phyloP scores from a whole-genome alignment of 2,888 invertebrate genomes.

The Kryphioiulus occultus region DNA sequence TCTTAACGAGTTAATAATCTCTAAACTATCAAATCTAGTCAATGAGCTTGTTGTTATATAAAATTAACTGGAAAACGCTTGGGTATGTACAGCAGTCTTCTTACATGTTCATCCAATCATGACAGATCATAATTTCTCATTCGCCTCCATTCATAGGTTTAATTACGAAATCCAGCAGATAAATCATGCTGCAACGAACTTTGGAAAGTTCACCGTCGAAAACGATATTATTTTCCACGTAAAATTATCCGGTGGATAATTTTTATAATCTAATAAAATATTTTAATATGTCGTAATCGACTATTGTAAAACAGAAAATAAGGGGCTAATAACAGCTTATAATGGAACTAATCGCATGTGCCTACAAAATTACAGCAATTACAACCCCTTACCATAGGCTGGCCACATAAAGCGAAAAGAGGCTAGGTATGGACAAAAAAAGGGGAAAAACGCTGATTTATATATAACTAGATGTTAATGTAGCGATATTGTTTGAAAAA shows the following conservation, averaged over 20 bases:
- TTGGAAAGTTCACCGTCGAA: background rate
- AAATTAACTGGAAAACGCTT: background rate
- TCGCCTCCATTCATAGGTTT: background rate
- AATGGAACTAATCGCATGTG: background rate
- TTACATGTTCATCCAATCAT: background rate
- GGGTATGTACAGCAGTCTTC: background rate
- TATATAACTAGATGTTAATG: slow-evolving; percentile 14
- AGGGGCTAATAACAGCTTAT: slow-evolving; percentile 10
- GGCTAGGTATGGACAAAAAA: background rate
- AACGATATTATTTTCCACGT: background rate
- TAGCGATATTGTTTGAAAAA: background rate
- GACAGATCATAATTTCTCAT: background rate
- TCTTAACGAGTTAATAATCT: no score
- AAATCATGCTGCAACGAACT: background rate
- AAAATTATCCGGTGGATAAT: background rate
- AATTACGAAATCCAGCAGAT: background rate
- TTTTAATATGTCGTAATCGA: slow-evolving; percentile 20
- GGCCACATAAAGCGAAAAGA: background rate
- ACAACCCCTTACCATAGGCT: background rate
- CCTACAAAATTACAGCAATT: slow-evolving; percentile 19
- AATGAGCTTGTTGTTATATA: background rate
- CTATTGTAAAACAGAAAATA: slow-evolving; percentile 6
- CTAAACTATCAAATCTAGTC: background rate
- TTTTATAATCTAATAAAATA: slow-evolving; percentile 27
- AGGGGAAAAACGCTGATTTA: background rate